Evolutionary conservation across 2,888 invertebrate species (phyloP).

Genomic region (Glaucopsyche alexis): DNA sequence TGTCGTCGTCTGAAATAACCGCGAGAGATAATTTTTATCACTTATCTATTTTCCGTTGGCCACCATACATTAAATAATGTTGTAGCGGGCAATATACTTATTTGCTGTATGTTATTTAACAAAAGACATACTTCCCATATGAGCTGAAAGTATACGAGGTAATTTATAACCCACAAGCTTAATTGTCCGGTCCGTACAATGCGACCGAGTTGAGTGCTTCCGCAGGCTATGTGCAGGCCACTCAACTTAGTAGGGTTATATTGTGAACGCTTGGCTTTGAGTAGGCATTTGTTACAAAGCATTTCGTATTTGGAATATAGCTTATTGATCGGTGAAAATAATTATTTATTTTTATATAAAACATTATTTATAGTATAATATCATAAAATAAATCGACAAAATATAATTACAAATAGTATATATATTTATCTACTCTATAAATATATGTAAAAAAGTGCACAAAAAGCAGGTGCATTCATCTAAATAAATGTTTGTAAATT

Average conservation of each 20-base stretch:
- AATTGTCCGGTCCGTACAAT: constrained; percentile 1
- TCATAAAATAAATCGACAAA: too few species aligned
- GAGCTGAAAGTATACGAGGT: constrained; percentile 5
- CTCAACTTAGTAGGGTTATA: neutral
- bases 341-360: neutral
- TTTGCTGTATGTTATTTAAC: neutral
- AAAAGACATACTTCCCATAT: constrained; percentile 8
- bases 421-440: too few species aligned
- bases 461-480: neutral
- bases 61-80: neutral
- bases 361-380: too few species aligned
- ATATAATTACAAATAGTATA: neutral
- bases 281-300: neutral
- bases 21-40: too few species aligned
- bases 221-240: neutral
- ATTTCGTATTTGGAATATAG: neutral
- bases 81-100: neutral
- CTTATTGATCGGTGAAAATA: neutral
- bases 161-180: constrained; percentile 9
- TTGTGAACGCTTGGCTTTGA: neutral
- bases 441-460: neutral
- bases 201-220: neutral
- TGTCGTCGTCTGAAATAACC: too few species aligned
- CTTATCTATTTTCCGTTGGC: neutral
- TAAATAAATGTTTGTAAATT: constrained; percentile 1